These are phyloP conservation scores for Aegotheles bennettii DNA, from an alignment of 2,113 vertebrate species.

Conservation along the genomic window DNA sequence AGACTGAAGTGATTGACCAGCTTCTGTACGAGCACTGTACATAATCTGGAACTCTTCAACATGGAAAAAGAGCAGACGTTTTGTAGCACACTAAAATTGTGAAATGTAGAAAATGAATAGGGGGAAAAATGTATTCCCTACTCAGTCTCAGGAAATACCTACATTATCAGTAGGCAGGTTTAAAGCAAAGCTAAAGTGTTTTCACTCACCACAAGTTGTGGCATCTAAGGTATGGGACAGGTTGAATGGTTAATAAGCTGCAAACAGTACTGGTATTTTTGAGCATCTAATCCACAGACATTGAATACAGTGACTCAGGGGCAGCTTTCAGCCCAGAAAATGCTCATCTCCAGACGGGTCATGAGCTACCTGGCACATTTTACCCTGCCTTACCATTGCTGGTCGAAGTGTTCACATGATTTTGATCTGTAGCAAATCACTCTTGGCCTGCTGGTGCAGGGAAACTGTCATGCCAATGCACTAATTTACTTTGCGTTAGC, in stretches of 20 bases:
- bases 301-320: neutral
- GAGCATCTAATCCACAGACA: rapidly evolving
- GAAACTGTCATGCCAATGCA: neutral
- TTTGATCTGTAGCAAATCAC: neutral
- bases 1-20: neutral
- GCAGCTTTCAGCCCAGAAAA: neutral
- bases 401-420: neutral
- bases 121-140: neutral
- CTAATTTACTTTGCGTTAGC: neutral
- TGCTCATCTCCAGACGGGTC: neutral
- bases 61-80: neutral
- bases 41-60: neutral
- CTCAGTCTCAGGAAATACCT: neutral
- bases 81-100: neutral
- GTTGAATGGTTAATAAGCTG: neutral
- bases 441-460: neutral
- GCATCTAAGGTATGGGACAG: neutral
- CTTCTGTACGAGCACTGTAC: neutral
- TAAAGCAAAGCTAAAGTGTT: neutral
- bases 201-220: neutral
- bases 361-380: neutral
- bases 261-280: neutral
- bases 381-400: neutral
- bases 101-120: neutral
- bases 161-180: neutral